phyloP scores from a whole-genome alignment of 2,797 vertebrate species.

The Tragelaphus eurycerus region DNA sequence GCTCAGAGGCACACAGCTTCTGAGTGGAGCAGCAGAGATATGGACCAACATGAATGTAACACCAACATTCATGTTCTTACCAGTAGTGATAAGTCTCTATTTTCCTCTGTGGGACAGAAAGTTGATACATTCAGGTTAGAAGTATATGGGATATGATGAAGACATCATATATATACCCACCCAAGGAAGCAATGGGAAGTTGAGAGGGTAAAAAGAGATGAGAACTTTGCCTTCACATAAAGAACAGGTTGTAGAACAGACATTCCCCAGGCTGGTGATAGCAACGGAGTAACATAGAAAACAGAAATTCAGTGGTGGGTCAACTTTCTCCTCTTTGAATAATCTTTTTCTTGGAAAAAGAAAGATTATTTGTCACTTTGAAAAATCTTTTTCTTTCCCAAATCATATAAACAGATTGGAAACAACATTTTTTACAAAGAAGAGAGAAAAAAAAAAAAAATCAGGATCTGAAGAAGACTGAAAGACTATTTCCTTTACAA shows the following conservation, averaged over 20 bases:
- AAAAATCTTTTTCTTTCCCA: background rate
- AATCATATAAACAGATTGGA: slow-evolving; percentile 47
- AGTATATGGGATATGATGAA: background rate
- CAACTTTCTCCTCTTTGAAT: background rate
- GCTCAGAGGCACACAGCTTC: background rate
- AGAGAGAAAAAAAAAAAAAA: background rate
- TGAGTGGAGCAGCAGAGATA: background rate
- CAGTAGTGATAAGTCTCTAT: background rate
- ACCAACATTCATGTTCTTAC: background rate
- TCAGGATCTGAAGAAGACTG: background rate
- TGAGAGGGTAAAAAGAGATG: background rate
- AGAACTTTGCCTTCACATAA: background rate
- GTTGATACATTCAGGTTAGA: background rate
- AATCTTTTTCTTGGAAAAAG: background rate
- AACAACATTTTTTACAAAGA: slow-evolving; percentile 41
- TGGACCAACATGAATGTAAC: background rate
- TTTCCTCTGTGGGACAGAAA: background rate
- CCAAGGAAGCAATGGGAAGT: background rate
- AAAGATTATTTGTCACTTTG: background rate
- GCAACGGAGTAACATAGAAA: background rate
- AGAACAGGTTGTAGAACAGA: background rate
- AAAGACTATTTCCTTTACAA: background rate
- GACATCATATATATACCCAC: too few relatives aligned
- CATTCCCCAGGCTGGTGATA: background rate
- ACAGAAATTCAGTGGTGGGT: background rate